Evolutionary conservation across 1,140 invertebrate species (phyloP), one percentile per base, ranked within the genome.

Genomic region (Drosophila obscura): DNA sequence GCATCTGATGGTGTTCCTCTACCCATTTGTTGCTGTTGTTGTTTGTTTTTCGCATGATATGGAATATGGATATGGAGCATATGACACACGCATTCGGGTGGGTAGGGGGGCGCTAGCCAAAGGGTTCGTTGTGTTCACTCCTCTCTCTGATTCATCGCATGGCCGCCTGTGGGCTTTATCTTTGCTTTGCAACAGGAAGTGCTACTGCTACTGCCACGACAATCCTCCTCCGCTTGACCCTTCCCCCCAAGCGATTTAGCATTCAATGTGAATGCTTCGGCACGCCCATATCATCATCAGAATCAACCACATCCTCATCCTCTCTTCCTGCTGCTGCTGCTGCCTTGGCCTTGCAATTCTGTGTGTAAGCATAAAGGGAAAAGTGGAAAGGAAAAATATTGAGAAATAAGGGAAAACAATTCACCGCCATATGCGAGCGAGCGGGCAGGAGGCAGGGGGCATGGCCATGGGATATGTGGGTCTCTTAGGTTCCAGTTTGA

Each of bases 371-470:
- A 62, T 61, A 56, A 51, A 61, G 4, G 56, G 55, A 79, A 74
- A 78, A 65, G 56, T 46, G 16, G 22, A n/a, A n/a, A 55, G 50
- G 50, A 72, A 77, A 39, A 77, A 67, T 73, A 62, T 71, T 78
- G 44, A 71, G 59, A 78, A 73, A 64, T 50, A 65, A 45, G 74
- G 64, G 56, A 75, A 78, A 71, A 71, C 58, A 67, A 63, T 63
- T 49, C 60, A 71, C 59, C 67, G 71, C 66, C 73, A 85, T 74
- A 68, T 73, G 71, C 61, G 72, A 75, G 51, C 56, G 61, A 59
- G 59, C 59, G 59, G 59, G 39, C 63, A 51, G 16, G 31, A 39
- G 19, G 43, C n/a, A 43, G 11, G 11, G 9, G 9, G 3, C 11
- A 35, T 3, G 35, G 35, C 11, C 11, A 4, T 0, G 31, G 4